A percentile compares a stretch with the other conserved stretches of the same genome.
These are phyloP conservation scores for Ptycholaimellus sp. DNA, from an alignment of 2,888 invertebrate species.

Conservation along the genomic window DNA sequence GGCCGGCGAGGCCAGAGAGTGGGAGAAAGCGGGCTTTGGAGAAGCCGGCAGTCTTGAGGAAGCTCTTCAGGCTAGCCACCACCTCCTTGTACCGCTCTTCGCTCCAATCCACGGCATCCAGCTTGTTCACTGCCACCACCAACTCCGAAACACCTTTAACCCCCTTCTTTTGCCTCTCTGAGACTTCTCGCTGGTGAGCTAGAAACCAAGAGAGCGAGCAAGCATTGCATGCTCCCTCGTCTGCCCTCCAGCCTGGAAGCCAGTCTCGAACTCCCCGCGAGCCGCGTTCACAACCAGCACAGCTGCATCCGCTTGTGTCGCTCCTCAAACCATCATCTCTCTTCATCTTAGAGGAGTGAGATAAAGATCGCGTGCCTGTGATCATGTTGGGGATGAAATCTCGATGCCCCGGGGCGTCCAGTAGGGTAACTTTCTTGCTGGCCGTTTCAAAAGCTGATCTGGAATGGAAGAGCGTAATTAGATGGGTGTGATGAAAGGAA, in stretches of 20 bases:
- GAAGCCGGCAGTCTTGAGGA: conserved; percentile 76
- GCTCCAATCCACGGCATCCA: conserved; percentile 84
- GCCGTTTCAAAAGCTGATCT: conserved; percentile 24
- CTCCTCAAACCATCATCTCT: conserved; percentile 37
- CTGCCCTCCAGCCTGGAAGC: conserved; percentile 90
- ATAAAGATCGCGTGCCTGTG: conserved; percentile 32
- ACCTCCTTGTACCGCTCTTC: too few species aligned
- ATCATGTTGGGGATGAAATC: conserved; percentile 99
- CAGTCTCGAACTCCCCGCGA: conserved; percentile 89
- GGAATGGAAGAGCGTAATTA: too few species aligned
- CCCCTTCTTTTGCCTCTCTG: neutral
- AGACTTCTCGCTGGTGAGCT: neutral
- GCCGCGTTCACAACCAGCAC: conserved; percentile 76
- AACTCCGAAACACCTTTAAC: conserved; percentile 62
- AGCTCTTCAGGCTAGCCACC: too few species aligned
- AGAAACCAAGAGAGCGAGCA: conserved; percentile 46
- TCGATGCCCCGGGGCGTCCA: conserved; percentile 95
- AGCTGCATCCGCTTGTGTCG: conserved; percentile 91
- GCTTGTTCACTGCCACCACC: conserved; percentile 80
- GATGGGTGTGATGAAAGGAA: conserved; percentile 65
- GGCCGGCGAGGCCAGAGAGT: conserved; percentile 81
- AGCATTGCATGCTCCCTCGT: conserved; percentile 85
- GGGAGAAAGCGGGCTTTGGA: conserved; percentile 70
- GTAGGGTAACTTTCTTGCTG: conserved; percentile 31
- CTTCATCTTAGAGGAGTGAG: neutral